Conservation (phyloP, 2,888 invertebrate genomes). For the Cinara cedri region DNA sequence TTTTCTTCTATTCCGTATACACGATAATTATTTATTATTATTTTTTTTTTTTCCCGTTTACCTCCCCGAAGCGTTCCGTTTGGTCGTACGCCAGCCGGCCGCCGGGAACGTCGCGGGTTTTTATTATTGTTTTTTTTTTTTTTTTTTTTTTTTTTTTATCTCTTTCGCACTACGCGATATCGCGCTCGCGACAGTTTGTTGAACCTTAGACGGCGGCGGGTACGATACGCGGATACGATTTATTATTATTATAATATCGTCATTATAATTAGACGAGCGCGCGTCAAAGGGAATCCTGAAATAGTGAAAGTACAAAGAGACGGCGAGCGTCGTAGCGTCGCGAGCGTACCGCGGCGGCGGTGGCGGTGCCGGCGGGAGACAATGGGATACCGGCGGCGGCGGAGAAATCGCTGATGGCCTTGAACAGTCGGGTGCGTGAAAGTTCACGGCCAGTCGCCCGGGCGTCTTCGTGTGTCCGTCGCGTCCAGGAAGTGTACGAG, state of each 20-base stretch:
- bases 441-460: constrained; percentile 53
- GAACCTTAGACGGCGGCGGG: neutral
- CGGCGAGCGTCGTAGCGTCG: neutral
- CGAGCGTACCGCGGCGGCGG: neutral
- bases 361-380: neutral
- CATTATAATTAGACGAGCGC: constrained; percentile 32
- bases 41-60: neutral
- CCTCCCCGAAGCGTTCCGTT: constrained; percentile 18
- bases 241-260: too few relatives aligned
- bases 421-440: constrained; percentile 53
- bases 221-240: constrained; percentile 31
- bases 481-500: constrained; percentile 42
- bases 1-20: too few relatives aligned
- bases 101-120: neutral
- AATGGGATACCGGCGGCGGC: constrained; percentile 42
- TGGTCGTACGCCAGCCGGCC: constrained; percentile 18
- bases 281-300: constrained; percentile 40
- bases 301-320: constrained; percentile 52
- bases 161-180: too few relatives aligned
- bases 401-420: constrained; percentile 56
- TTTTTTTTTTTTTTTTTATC: too few relatives aligned
- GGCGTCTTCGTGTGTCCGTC: constrained; percentile 48
- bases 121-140: neutral
- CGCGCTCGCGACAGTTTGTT: neutral
- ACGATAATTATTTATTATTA: neutral